These are phyloP conservation scores for Pseudomyrmex dendroicus DNA, from an alignment of 1,140 invertebrate genomes.

Conservation along the genomic window DNA sequence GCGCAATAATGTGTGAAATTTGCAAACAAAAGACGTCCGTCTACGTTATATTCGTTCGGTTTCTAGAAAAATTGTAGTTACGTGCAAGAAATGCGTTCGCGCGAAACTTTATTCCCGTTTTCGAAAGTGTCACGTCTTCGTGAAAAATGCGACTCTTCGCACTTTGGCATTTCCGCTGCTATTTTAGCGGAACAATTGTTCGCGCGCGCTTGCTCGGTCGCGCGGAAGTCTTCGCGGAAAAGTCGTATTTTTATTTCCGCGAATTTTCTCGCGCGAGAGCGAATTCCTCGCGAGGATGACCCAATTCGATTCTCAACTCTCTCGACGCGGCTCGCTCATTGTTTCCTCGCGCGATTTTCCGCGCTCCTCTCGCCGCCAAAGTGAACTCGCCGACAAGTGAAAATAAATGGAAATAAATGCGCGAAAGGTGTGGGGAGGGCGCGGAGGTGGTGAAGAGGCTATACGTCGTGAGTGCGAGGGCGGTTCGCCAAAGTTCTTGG, in stretches of 20 bases:
- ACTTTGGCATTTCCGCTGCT: neutral
- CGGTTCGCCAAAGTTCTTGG: conserved; percentile 2
- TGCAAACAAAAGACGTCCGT: neutral
- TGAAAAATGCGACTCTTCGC: too few species aligned
- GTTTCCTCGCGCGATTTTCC: conserved; percentile 21
- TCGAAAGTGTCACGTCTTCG: neutral
- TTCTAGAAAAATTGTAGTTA: too few species aligned
- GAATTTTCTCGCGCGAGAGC: conserved; percentile 6
- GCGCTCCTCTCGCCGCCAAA: neutral
- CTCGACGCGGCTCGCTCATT: conserved; percentile 3
- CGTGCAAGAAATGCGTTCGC: neutral
- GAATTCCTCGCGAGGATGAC: conserved; percentile 19
- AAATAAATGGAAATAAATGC: conserved; percentile 60
- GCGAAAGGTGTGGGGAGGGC: neutral
- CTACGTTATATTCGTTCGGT: too few species aligned
- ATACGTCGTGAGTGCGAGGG: conserved; percentile 14
- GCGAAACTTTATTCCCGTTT: neutral
- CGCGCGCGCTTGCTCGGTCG: conserved; percentile 11
- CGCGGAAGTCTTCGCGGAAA: neutral
- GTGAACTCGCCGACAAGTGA: conserved; percentile 16
- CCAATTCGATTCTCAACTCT: conserved; percentile 48
- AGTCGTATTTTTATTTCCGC: neutral
- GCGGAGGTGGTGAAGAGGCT: neutral
- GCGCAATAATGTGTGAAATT: neutral
- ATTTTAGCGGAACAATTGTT: conserved; percentile 9